A percentile compares a stretch with the other conserved stretches of the same genome.
phyloP scores from a whole-genome alignment of 2,113 vertebrate genomes.

The Pagrus major region DNA sequence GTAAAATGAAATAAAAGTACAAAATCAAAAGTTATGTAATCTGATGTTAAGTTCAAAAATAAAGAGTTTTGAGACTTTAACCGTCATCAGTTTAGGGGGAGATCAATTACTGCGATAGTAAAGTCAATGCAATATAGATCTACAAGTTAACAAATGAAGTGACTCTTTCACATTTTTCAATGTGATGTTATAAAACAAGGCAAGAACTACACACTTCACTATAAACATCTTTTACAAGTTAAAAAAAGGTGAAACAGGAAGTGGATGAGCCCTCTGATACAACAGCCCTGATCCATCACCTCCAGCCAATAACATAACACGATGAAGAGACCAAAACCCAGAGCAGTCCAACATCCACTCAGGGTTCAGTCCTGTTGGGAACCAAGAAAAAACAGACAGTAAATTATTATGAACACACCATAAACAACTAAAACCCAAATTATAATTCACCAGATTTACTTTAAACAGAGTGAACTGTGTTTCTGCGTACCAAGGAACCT shows the following conservation, averaged over 20 bases:
- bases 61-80: not conserved
- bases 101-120: not conserved
- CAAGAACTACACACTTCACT: not conserved
- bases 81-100: not conserved
- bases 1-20: not conserved
- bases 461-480: not conserved
- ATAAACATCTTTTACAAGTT: constrained; percentile 8
- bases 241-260: not conserved
- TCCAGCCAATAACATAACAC: not conserved
- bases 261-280: not conserved
- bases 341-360: not conserved
- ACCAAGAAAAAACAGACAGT: constrained; percentile 7
- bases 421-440: not conserved
- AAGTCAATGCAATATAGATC: not conserved
- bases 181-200: not conserved
- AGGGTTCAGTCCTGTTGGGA: constrained; percentile 17
- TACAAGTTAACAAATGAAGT: not conserved
- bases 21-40: not conserved
- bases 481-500: not conserved
- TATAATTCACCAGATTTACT: not conserved
- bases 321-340: not conserved
- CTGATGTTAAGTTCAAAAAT: not conserved
- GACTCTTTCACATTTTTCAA: not conserved
- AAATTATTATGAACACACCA: not conserved
- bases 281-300: not conserved